Evolutionary conservation across 1,140 invertebrate genomes (phyloP).

Genomic region (Rhagoletis pomonella): DNA sequence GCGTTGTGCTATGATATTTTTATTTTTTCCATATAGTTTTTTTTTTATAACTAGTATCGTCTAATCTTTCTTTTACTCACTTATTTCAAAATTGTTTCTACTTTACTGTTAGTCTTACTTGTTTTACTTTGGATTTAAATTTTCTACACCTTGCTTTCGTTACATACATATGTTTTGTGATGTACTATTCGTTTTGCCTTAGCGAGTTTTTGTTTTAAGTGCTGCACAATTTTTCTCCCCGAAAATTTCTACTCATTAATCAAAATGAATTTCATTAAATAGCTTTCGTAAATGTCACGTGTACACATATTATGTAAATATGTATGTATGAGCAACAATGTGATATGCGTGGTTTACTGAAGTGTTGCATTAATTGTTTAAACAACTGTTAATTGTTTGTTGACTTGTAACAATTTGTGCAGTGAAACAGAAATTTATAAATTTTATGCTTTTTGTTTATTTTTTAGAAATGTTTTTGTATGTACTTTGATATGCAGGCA

Average conservation of each 20-base stretch:
- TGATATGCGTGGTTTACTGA: neutral
- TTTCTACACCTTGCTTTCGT: neutral
- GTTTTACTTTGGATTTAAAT: neutral
- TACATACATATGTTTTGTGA: neutral
- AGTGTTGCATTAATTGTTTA: neutral
- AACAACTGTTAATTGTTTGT: conserved; percentile 41
- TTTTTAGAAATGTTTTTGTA: neutral
- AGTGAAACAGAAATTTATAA: neutral
- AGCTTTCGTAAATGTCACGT: neutral
- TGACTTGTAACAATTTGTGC: conserved; percentile 11
- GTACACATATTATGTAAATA: neutral
- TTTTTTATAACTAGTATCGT: no score
- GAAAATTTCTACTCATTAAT: conserved; percentile 46
- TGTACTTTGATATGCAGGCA: neutral
- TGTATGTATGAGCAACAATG: neutral
- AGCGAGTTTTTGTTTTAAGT: neutral
- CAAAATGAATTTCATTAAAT: conserved; percentile 44
- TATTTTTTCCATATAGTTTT: no score
- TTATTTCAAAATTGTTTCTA: no score
- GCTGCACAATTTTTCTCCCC: neutral
- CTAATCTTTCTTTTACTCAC: no score
- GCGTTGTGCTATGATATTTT: no score
- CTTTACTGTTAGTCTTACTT: neutral
- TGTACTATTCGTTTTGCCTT: no score
- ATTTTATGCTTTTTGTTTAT: neutral